A percentile compares a stretch with the other conserved stretches of the same genome.
Evolutionary conservation across 2,797 vertebrate species (phyloP).

Genomic region (Salarias fasciatus): DNA sequence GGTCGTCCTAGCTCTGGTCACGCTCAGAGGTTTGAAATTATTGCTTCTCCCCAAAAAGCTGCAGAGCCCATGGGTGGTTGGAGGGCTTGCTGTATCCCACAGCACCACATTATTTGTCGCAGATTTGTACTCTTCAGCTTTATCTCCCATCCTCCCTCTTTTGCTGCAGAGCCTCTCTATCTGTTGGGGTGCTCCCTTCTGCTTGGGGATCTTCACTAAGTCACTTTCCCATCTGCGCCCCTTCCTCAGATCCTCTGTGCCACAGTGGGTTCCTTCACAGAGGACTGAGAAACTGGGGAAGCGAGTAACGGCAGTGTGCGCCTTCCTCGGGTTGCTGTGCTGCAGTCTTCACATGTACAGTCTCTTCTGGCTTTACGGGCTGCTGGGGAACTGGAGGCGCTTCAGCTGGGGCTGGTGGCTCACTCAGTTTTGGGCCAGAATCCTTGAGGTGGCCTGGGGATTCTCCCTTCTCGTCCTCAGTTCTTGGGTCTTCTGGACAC

Average conservation of each 20-base stretch:
- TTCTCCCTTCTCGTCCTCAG: conserved; percentile 81
- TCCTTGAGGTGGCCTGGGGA: conserved; percentile 85
- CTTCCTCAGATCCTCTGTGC: conserved; percentile 54
- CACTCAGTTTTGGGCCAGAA: conserved; percentile 88
- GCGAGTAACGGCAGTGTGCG: conserved; percentile 77
- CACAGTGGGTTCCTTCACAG: conserved; percentile 68
- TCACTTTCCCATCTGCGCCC: conserved; percentile 69
- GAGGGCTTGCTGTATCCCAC: conserved; percentile 72
- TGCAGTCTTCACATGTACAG: conserved; percentile 86
- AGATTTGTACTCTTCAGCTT: conserved; percentile 79
- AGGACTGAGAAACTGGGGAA: conserved; percentile 64
- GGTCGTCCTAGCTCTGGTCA: conserved; percentile 80
- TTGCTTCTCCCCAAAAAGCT: conserved; percentile 73
- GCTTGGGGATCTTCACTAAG: conserved; percentile 71
- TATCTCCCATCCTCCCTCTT: conserved; percentile 80
- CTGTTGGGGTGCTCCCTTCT: conserved; percentile 82
- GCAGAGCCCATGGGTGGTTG: conserved; percentile 77
- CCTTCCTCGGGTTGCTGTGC: conserved; percentile 82
- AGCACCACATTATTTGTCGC: conserved; percentile 69
- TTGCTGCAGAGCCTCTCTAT: conserved; percentile 85
- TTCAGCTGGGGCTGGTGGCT: conserved; percentile 91
- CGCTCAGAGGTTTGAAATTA: conserved; percentile 73
- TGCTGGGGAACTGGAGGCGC: conserved; percentile 80
- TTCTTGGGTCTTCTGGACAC: conserved; percentile 79
- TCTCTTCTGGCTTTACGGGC: conserved; percentile 89